phyloP scores from a whole-genome alignment of 2,113 vertebrate genomes.

The Coturnix japonica region DNA sequence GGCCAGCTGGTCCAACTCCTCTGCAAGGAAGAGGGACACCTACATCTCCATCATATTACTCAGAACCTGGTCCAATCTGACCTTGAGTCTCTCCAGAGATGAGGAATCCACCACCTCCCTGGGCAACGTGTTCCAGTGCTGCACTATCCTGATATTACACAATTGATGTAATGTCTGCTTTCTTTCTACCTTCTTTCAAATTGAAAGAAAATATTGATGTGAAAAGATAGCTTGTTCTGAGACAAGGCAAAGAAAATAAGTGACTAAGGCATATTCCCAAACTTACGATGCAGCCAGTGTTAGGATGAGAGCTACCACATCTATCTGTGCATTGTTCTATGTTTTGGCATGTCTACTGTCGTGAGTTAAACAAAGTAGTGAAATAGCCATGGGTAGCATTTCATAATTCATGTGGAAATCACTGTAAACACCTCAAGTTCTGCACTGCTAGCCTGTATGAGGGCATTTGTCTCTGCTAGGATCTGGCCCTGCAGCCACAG shows the following conservation, averaged over 20 bases:
- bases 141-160: no score
- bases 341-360: not conserved
- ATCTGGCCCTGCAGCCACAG: not conserved
- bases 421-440: not conserved
- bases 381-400: not conserved
- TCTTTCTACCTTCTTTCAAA: not conserved
- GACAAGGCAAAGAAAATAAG: not conserved
- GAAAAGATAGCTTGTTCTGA: not conserved
- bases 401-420: not conserved
- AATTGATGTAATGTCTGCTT: not conserved
- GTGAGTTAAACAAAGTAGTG: not conserved
- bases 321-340: not conserved
- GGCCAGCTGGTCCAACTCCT: no score
- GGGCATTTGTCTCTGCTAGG: not conserved
- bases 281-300: rapidly evolving
- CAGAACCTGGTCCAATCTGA: no score
- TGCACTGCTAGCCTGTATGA: not conserved
- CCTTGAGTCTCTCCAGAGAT: no score
- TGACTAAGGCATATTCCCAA: not conserved
- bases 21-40: no score
- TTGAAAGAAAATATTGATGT: not conserved
- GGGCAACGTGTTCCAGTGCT: no score
- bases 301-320: not conserved
- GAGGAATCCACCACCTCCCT: no score
- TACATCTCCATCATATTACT: no score